These are phyloP conservation scores for Antennarius striatus DNA, from an alignment of 2,113 vertebrate genomes.

Conservation along the genomic window DNA sequence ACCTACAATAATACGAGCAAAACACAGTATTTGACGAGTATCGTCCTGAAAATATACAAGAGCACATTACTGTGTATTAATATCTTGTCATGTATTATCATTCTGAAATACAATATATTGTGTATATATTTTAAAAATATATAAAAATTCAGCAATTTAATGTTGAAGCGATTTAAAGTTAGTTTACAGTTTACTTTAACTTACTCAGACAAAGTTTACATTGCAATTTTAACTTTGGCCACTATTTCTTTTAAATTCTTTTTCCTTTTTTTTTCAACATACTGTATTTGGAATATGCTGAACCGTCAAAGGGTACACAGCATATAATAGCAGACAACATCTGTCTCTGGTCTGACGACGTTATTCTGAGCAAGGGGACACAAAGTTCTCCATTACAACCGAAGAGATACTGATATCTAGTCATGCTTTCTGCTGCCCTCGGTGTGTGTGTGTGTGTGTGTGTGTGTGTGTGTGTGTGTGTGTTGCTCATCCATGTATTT, in stretches of 20 bases:
- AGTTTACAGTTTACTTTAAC: background rate
- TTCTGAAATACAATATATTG: no score
- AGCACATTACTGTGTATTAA: no score
- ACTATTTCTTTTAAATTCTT: background rate
- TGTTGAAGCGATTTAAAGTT: background rate
- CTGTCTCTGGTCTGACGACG: constrained; percentile 41
- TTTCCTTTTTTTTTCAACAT: constrained; percentile 5
- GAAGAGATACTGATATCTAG: constrained; percentile 48
- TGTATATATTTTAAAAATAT: no score
- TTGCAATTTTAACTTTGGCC: background rate
- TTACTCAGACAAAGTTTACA: no score
- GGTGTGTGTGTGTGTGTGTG: constrained; percentile 5
- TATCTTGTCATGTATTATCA: no score
- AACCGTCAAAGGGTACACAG: constrained; percentile 64
- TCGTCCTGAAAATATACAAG: no score
- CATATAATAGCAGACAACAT: background rate
- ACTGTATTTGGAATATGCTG: constrained; percentile 43
- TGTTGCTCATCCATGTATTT: constrained; percentile 15
- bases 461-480: constrained; percentile 20
- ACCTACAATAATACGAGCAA: no score
- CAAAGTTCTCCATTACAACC: constrained; percentile 61
- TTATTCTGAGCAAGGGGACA: constrained; percentile 59
- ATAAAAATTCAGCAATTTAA: no score
- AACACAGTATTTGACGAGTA: no score
- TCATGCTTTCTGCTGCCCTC: constrained; percentile 24